Evolutionary conservation across 2,797 vertebrate genomes (phyloP), one percentile per base, ranked within the genome.

Genomic region (Labeo calbasu): DNA sequence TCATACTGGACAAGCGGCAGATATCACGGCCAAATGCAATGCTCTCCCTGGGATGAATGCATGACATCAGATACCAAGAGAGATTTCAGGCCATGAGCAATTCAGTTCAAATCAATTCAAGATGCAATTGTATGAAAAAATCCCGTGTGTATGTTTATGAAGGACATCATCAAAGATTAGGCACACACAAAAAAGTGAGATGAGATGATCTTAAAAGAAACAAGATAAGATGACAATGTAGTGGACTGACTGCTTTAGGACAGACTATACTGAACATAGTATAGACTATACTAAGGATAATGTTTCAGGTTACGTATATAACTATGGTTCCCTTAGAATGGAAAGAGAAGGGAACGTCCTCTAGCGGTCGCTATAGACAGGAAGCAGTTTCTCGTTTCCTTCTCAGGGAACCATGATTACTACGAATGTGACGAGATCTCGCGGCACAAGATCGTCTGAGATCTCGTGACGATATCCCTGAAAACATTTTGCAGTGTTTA

Each of bases 161-260:
- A 71, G 14, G 12, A 63, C 21, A 48, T 36, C 71, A 28, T 36
- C 61, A 46, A 72, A 81, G 40, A 81, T 77, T 6, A 59, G 51
- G 32, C 40, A 69, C 61, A 65, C 61, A 65, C 12, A 73, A 63
- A 13, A 78, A 15, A 5, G 4, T 2, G 32, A 32, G 32, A 32
- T 36, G 32, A 36, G 32, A 32, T 32, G 32, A 32, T 32, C 32
- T 32, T 3, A 32, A 32, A 32, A 32, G 32, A 32, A 32, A 32
- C 32, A 32, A 28, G 17, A 72, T n/a, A 81, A 81, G 17, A 32
- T 72, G 11, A 70, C 15, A 21, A 21, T 36, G 25, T 17, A 40
- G 15, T 4, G 3, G 36, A 55, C 21, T 32, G 7, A 61, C 5
- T 13, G 11, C 36, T 43, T 81, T 70, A 17, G 55, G 13, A 79